Conservation (phyloP, 2,113 vertebrate genomes). For the Hydrochoerus hydrochaeris region DNA sequence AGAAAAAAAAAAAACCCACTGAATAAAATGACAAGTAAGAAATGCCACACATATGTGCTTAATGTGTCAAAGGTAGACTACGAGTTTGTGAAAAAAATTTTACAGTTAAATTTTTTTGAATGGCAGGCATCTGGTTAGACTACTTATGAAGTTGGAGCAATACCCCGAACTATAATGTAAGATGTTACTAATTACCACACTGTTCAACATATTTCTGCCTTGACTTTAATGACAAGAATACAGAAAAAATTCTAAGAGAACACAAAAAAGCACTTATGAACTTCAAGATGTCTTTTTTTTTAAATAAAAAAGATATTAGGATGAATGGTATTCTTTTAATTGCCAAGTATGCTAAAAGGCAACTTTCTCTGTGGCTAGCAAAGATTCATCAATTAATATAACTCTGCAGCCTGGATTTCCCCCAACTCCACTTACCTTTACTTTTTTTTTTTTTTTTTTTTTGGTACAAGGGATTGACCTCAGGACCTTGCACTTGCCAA, state of each 20-base stretch:
- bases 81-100: slow-evolving; percentile 1
- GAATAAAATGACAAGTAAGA: not conserved
- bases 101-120: not conserved
- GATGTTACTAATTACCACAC: not conserved
- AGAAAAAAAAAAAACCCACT: not conserved
- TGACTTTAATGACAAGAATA: not conserved
- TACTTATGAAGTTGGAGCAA: not conserved
- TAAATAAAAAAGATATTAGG: not conserved
- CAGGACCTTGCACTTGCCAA: too few relatives aligned
- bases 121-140: not conserved
- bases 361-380: not conserved
- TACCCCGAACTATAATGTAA: not conserved
- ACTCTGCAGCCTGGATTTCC: not conserved
- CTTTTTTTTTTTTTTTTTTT: not conserved
- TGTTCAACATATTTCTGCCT: not conserved
- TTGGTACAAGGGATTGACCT: too few relatives aligned
- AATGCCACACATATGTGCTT: not conserved
- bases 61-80: not conserved
- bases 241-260: not conserved
- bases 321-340: not conserved
- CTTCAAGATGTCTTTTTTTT: not conserved
- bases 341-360: not conserved
- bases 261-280: not conserved
- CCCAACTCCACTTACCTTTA: not conserved
- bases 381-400: not conserved